A percentile compares a stretch with the other conserved stretches of the same genome.
phyloP scores from a whole-genome alignment of 2,888 invertebrate species.

The Rhagonycha fulva region DNA sequence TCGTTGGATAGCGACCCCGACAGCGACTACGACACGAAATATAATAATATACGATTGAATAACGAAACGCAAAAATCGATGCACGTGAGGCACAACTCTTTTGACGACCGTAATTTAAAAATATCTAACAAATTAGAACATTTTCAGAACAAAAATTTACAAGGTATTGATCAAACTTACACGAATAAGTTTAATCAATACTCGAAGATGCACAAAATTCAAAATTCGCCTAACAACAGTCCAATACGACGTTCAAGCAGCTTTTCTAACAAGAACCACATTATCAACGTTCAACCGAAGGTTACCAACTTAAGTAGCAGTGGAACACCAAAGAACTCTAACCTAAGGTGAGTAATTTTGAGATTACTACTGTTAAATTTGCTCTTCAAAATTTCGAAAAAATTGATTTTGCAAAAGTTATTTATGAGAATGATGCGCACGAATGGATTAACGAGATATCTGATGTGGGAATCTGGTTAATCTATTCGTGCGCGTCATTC shows the following conservation, averaged over 20 bases:
- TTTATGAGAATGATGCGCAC: too few species aligned
- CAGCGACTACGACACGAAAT: constrained; percentile 49
- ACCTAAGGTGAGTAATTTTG: constrained; percentile 31
- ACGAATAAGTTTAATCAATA: constrained; percentile 55
- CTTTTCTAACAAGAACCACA: constrained; percentile 58
- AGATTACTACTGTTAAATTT: neutral
- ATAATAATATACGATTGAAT: constrained; percentile 46
- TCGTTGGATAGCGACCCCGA: constrained; percentile 52
- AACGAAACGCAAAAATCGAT: constrained; percentile 57
- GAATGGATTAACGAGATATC: too few species aligned
- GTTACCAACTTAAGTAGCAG: constrained; percentile 35
- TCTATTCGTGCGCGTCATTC: too few species aligned
- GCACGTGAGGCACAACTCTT: constrained; percentile 61
- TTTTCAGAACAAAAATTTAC: constrained; percentile 54
- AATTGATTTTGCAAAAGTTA: too few species aligned
- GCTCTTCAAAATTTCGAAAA: too few species aligned
- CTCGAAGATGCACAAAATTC: constrained; percentile 50
- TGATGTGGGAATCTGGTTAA: too few species aligned
- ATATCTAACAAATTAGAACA: constrained; percentile 56
- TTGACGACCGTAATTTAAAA: constrained; percentile 57
- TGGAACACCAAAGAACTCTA: constrained; percentile 43
- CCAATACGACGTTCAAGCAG: constrained; percentile 71
- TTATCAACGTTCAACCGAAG: constrained; percentile 35
- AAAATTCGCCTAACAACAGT: constrained; percentile 54
- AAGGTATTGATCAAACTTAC: constrained; percentile 55